Evolutionary conservation across 1,140 invertebrate species (phyloP).

Genomic region (Drosophila baimaii): DNA sequence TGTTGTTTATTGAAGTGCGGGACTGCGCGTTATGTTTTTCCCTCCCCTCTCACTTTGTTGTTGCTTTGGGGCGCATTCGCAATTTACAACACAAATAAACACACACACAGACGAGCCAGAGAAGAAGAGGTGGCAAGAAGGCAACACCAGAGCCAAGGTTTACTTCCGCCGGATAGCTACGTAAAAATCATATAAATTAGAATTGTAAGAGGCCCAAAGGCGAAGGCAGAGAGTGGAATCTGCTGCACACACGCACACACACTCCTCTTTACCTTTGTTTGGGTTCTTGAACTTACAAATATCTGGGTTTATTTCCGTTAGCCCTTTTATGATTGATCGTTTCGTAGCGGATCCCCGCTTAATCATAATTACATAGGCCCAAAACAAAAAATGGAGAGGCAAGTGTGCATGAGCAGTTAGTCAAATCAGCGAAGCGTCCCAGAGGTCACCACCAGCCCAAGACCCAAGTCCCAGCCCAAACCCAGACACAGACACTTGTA

Average conservation of each 20-base stretch:
- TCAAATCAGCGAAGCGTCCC: conserved; percentile 47
- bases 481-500: conserved; percentile 40
- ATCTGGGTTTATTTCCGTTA: conserved; percentile 47
- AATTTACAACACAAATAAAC: conserved; percentile 81
- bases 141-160: conserved; percentile 60
- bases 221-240: conserved; percentile 28
- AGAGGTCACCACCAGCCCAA: conserved; percentile 52
- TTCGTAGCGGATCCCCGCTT: conserved; percentile 26
- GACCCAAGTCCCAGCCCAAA: not conserved
- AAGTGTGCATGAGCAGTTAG: conserved; percentile 40
- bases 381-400: conserved; percentile 8
- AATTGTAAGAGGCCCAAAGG: conserved; percentile 49
- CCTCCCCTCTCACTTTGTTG: conserved; percentile 32
- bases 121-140: conserved; percentile 49
- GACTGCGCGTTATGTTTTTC: conserved; percentile 58
- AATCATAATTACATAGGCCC: conserved; percentile 48
- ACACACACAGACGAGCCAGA: no score
- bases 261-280: conserved; percentile 1
- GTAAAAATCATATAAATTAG: conserved; percentile 80
- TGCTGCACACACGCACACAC: conserved; percentile 1
- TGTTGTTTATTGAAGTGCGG: conserved; percentile 78
- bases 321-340: conserved; percentile 65
- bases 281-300: conserved; percentile 30
- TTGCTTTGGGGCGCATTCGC: conserved; percentile 73
- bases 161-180: conserved; percentile 82